phyloP scores from a whole-genome alignment of 2,113 vertebrate species.

The Oncorhynchus gorbuscha region DNA sequence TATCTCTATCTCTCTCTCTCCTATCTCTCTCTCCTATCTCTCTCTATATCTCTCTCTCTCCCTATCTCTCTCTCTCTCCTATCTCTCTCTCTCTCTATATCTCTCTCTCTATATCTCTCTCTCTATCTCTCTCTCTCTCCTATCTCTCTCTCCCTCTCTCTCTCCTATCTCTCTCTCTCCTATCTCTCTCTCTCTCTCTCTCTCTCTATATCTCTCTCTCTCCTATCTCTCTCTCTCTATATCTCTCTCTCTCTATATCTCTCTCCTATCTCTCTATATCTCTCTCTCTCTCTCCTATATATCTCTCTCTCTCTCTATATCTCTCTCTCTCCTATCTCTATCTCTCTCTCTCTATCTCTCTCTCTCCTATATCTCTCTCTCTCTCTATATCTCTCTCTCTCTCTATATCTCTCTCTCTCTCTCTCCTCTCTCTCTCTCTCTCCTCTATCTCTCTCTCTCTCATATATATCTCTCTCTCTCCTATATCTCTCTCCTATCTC shows the following conservation, averaged over 20 bases:
- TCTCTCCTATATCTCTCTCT: too few species aligned
- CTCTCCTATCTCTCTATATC: constrained; percentile 2
- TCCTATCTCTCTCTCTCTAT: constrained; percentile 6
- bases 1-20: too few species aligned
- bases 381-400: too few species aligned
- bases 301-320: constrained; percentile 8
- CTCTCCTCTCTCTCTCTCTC: constrained; percentile 5
- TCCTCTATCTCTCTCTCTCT: too few species aligned
- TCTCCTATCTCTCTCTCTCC: constrained; percentile 4
- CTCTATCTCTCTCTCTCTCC: constrained; percentile 5
- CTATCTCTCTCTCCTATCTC: constrained; percentile 9
- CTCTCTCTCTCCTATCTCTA: too few species aligned
- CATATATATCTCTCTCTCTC: constrained; percentile 8
- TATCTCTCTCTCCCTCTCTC: too few species aligned
- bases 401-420: not conserved
- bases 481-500: too few species aligned
- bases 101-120: too few species aligned
- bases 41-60: too few species aligned
- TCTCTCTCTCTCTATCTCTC: constrained; percentile 2
- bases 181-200: constrained; percentile 8
- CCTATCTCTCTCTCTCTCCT: constrained; percentile 4
- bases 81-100: constrained; percentile 8
- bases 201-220: too few species aligned
- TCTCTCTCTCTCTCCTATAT: too few species aligned
- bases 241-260: constrained; percentile 1